Evolutionary conservation across 2,888 invertebrate species (phyloP).

Genomic region (Clunio marinus): DNA sequence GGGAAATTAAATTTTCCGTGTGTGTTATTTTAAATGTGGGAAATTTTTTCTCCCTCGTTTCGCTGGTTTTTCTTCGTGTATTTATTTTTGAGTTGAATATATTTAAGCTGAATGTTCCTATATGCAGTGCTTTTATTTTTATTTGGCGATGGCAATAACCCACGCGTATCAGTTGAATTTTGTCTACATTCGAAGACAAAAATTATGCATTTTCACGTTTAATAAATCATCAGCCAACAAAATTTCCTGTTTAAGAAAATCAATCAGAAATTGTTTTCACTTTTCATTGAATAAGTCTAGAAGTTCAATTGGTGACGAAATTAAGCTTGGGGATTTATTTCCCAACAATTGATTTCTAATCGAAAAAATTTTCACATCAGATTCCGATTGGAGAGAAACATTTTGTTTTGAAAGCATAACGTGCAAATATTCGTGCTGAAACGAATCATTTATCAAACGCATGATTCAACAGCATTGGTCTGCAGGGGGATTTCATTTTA

Average conservation of each 20-base stretch:
- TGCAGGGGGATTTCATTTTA: conserved; percentile 5
- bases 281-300: conserved; percentile 17
- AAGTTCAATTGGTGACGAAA: too few relatives aligned
- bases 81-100: not conserved
- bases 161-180: not conserved
- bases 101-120: not conserved
- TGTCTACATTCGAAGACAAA: not conserved
- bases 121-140: not conserved
- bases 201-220: conserved; percentile 22
- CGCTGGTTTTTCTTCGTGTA: not conserved
- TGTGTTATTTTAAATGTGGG: conserved; percentile 29
- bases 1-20: conserved; percentile 28
- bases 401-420: not conserved
- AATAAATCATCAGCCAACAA: conserved; percentile 3
- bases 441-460: conserved; percentile 33
- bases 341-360: conserved; percentile 30
- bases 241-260: conserved; percentile 7
- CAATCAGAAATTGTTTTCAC: conserved; percentile 32
- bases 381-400: not conserved
- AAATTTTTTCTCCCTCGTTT: not conserved
- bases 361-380: not conserved
- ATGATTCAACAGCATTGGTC: conserved; percentile 16
- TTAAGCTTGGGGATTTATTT: not conserved
- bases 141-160: conserved; percentile 7
- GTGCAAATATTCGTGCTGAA: not conserved